These are phyloP conservation scores for Cyclophora albipunctata DNA, from an alignment of 2,888 invertebrate genomes.

Conservation along the genomic window DNA sequence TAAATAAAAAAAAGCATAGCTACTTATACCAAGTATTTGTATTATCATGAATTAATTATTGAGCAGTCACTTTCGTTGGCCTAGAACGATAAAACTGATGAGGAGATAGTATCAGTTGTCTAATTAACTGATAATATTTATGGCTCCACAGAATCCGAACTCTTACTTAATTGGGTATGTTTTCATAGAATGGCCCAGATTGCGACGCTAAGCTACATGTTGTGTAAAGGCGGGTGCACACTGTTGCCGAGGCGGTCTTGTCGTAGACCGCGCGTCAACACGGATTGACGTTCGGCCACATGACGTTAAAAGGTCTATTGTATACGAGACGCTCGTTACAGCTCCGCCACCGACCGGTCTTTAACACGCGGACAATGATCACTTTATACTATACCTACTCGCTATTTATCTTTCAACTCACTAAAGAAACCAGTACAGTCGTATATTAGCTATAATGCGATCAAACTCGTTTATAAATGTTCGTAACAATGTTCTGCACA, in stretches of 20 bases:
- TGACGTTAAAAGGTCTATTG: slow-evolving; percentile 76
- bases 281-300: slow-evolving; percentile 67
- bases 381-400: slow-evolving; percentile 68
- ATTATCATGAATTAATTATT: too few species aligned
- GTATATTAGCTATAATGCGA: slow-evolving; percentile 16
- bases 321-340: slow-evolving; percentile 71
- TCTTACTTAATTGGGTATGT: slow-evolving; percentile 10
- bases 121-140: slow-evolving; percentile 11
- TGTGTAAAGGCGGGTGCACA: slow-evolving; percentile 50
- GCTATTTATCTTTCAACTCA: slow-evolving; percentile 40
- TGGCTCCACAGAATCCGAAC: slow-evolving; percentile 3
- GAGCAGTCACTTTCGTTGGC: background rate
- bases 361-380: slow-evolving; percentile 72
- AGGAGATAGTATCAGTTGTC: slow-evolving; percentile 3
- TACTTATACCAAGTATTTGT: too few species aligned
- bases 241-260: slow-evolving; percentile 28
- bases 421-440: slow-evolving; percentile 25
- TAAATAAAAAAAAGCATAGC: too few species aligned
- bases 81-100: slow-evolving; percentile 6
- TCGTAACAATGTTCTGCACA: too few species aligned
- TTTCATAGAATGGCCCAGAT: slow-evolving; percentile 8
- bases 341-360: slow-evolving; percentile 62
- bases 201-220: slow-evolving; percentile 6
- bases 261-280: slow-evolving; percentile 29
- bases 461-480: background rate